Evolutionary conservation across 2,797 vertebrate species (phyloP).

Genomic region (Typhlichthys subterraneus): DNA sequence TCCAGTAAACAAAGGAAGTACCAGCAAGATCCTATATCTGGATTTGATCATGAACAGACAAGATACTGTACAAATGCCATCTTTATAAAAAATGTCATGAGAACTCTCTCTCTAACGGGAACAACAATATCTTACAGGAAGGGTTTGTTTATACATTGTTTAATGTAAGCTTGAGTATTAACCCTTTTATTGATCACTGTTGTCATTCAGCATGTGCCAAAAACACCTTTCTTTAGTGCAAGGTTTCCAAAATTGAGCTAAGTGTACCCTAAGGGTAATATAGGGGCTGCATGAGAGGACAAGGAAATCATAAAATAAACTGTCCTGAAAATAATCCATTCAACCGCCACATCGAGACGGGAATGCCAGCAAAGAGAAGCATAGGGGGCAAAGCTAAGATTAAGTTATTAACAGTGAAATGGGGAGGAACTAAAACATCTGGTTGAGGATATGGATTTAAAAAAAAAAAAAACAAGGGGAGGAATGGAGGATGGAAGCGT

Average conservation of each 20-base stretch:
- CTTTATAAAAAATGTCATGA: background rate
- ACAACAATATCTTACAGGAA: background rate
- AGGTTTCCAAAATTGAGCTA: too few species aligned
- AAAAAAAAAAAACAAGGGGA: slow-evolving; percentile 10
- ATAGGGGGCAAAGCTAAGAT: slow-evolving; percentile 37
- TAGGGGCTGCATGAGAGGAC: background rate
- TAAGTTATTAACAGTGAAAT: slow-evolving; percentile 50
- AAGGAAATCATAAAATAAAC: too few species aligned
- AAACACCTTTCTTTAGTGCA: too few species aligned
- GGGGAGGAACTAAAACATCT: slow-evolving; percentile 17
- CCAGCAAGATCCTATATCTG: background rate
- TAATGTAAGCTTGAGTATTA: background rate
- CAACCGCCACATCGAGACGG: slow-evolving; percentile 43
- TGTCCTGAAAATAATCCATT: slow-evolving; percentile 38
- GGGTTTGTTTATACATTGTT: slow-evolving; percentile 2
- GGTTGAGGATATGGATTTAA: slow-evolving; percentile 33
- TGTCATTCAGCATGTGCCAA: background rate
- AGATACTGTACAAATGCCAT: background rate
- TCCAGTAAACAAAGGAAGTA: too few species aligned
- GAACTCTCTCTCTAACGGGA: background rate
- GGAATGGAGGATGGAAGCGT: slow-evolving; percentile 32
- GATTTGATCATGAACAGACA: background rate
- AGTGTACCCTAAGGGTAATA: background rate
- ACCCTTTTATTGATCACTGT: background rate
- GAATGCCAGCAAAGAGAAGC: slow-evolving; percentile 40